Base-by-base conservation (phyloP, 2,113 vertebrate genomes). In the Oophaga pumilio region DNA sequence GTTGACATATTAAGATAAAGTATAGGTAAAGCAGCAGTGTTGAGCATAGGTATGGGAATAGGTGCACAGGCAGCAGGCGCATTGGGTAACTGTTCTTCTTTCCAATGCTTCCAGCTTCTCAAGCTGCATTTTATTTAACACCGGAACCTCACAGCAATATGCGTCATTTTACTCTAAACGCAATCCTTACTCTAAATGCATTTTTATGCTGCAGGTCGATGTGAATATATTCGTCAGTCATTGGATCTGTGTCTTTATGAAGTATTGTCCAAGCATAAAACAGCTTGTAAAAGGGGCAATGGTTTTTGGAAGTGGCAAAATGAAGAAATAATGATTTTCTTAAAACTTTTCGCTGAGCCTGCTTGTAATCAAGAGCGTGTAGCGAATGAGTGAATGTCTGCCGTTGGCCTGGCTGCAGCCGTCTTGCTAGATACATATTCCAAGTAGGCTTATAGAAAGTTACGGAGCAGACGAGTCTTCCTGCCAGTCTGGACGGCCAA, bases 311-410 rank as follows among this genome's bases (percentile, higher is more conserved):
- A 89, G 89, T 88, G 66, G 86, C 82, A 85, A 0, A 91, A 87
- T 89, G 24, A 57, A 89, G 84, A 82, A 64, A 43, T 64, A 68
- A 26, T 62, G 81, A 50, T 66, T 66, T 24, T 22, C 10, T 90
- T 86, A 87, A 90, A 88, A 60, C 33, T 56, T 22, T 13, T 26
- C 33, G 89, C 89, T 88, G 90, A 80, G 52, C 4, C 82, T 73
- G 59, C 89, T 90, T 88, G 90, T 81, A 90, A 82, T 85, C 74
- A 24, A 28, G 56, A 85, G 59, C 24, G 74, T 76, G 87, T 89
- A 89, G 62, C 79, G 89, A 86, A 69, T 76, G 88, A 90, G 89
- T 89, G 91, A 93, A 93, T 89, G 89, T 81, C 77, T 76, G 90
- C 91, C 91, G 91, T 86, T 76, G 50, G 81, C 85, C 18, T 89